Percentiles rank a stretch among this genome's conserved stretches.
These are phyloP conservation scores for Brevimyrus niger DNA, from an alignment of 2,113 vertebrate species.

Conservation along the genomic window DNA sequence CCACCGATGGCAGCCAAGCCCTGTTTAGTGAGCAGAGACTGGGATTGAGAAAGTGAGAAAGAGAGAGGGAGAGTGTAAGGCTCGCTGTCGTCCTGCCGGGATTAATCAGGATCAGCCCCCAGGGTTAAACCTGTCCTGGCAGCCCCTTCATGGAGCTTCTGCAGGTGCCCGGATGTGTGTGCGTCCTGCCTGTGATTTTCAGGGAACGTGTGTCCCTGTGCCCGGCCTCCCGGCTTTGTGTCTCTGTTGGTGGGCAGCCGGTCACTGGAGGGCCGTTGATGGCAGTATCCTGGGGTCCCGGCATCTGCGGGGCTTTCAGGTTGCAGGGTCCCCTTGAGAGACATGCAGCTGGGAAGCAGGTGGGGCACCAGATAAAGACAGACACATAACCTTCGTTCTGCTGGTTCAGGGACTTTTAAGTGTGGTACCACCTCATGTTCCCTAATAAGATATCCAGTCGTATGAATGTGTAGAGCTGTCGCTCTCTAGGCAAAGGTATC, in stretches of 20 bases:
- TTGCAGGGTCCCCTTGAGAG: neutral
- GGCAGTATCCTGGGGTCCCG: neutral
- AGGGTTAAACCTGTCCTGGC: neutral
- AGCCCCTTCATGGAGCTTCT: neutral
- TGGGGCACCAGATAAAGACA: neutral
- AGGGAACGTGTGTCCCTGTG: conserved; percentile 1
- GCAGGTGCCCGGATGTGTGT: neutral
- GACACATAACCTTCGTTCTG: neutral
- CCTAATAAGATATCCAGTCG: neutral
- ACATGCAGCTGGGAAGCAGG: neutral
- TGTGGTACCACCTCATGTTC: neutral
- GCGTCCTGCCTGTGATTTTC: neutral
- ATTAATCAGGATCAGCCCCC: conserved; percentile 8
- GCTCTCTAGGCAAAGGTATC: neutral
- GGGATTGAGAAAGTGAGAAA: neutral
- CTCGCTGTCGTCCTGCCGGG: neutral
- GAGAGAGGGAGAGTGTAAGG: neutral
- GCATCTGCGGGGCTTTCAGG: neutral
- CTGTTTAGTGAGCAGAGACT: neutral
- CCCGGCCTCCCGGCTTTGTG: neutral
- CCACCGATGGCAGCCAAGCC: neutral
- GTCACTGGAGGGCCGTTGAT: neutral
- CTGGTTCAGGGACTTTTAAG: neutral
- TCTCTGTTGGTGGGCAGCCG: neutral
- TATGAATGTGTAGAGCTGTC: neutral